Conservation (phyloP, 2,113 vertebrate species). For the Scortum barcoo region DNA sequence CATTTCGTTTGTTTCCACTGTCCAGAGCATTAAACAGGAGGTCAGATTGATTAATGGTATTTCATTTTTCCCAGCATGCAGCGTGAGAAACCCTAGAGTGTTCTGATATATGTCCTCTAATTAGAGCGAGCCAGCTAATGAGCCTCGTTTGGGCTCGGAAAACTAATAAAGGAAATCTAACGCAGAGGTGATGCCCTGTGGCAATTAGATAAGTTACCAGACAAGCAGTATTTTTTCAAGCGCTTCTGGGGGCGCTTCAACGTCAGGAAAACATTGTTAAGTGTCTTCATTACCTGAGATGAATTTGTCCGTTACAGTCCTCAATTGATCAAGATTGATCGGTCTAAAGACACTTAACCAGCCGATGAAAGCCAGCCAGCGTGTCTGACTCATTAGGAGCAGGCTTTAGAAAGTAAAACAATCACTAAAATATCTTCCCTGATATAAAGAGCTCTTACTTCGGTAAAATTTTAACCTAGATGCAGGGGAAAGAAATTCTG, state of each 20-base stretch:
- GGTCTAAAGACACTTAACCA: constrained; percentile 24
- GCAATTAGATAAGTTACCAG: constrained; percentile 84
- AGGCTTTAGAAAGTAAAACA: constrained; percentile 38
- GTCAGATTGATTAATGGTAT: constrained; percentile 76
- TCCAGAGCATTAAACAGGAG: constrained; percentile 67
- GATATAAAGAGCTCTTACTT: neutral
- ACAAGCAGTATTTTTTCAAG: constrained; percentile 76
- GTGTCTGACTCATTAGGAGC: constrained; percentile 39
- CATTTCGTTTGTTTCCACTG: constrained; percentile 67
- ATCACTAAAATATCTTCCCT: constrained; percentile 1
- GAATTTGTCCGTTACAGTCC: constrained; percentile 65
- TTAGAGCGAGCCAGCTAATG: constrained; percentile 79
- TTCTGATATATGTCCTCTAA: constrained; percentile 82
- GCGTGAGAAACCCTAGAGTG: constrained; percentile 71
- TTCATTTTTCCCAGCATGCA: constrained; percentile 80
- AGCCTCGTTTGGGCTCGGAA: constrained; percentile 79
- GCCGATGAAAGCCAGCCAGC: constrained; percentile 28
- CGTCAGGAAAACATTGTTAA: constrained; percentile 75
- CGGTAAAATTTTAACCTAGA: neutral
- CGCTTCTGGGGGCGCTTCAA: constrained; percentile 46
- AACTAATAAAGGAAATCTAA: constrained; percentile 81
- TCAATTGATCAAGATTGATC: constrained; percentile 83
- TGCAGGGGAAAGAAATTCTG: neutral
- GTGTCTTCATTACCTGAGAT: constrained; percentile 81
- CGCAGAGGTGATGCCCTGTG: constrained; percentile 78